Evolutionary conservation across 2,888 invertebrate species (phyloP).

Genomic region (Fragum fragum): DNA sequence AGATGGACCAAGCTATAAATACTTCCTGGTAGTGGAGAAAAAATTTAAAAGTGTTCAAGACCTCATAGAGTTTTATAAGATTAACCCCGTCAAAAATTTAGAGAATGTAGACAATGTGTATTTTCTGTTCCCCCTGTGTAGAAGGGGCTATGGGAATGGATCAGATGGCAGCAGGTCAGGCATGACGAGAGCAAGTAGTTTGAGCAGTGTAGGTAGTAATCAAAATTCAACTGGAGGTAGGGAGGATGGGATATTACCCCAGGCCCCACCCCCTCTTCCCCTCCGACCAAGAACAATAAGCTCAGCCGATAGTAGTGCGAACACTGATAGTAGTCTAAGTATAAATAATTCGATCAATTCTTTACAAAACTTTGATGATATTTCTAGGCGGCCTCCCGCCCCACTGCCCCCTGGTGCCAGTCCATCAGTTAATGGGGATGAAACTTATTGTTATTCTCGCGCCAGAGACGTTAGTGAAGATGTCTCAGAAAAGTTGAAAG

Average conservation of each 20-base stretch:
- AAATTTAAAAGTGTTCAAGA: slow-evolving; percentile 66
- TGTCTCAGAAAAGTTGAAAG: slow-evolving; percentile 70
- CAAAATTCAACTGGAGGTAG: slow-evolving; percentile 1
- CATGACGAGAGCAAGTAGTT: slow-evolving; percentile 5
- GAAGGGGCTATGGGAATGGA: slow-evolving; percentile 9
- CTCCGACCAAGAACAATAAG: slow-evolving; percentile 31
- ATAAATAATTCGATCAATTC: neutral
- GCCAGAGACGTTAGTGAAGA: slow-evolving; percentile 70
- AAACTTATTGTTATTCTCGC: slow-evolving; percentile 68
- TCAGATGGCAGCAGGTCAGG: slow-evolving; percentile 14
- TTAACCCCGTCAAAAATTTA: slow-evolving; percentile 70
- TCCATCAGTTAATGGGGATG: slow-evolving; percentile 39
- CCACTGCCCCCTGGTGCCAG: slow-evolving; percentile 59
- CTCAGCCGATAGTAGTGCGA: slow-evolving; percentile 18
- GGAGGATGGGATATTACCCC: neutral
- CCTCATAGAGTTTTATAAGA: slow-evolving; percentile 61
- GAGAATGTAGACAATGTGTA: slow-evolving; percentile 71
- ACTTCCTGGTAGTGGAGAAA: slow-evolving; percentile 71
- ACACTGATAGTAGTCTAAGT: neutral
- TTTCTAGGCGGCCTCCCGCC: slow-evolving; percentile 61
- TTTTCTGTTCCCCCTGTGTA: slow-evolving; percentile 55
- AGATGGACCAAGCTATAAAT: slow-evolving; percentile 42
- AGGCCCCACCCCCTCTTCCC: slow-evolving; percentile 30
- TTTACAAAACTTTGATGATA: slow-evolving; percentile 2
- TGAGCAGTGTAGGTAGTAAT: slow-evolving; percentile 9